phyloP scores from a whole-genome alignment of 2,888 invertebrate genomes.

The Phyto melanocephala region DNA sequence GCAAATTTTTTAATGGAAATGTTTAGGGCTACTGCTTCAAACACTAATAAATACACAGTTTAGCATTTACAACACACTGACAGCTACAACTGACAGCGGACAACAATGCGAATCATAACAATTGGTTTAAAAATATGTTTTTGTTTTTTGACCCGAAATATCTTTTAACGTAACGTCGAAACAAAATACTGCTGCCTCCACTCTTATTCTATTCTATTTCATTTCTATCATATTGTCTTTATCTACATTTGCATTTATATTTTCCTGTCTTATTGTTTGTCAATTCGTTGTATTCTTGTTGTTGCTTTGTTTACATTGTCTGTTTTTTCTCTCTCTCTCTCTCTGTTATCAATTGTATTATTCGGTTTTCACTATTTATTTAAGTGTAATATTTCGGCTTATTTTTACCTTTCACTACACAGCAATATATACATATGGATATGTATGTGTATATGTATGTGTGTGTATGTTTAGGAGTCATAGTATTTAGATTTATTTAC shows the following conservation, averaged over 20 bases:
- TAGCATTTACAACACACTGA: not conserved
- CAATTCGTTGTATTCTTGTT: not conserved
- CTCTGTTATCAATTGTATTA: conserved; percentile 9
- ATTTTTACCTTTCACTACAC: conserved; percentile 12
- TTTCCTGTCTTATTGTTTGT: conserved; percentile 11
- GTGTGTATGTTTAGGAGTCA: no score
- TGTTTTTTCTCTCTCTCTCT: not conserved
- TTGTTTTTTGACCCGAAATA: conserved; percentile 3
- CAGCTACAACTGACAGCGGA: conserved; percentile 6
- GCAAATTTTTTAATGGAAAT: no score
- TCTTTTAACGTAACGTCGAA: not conserved
- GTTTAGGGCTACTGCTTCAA: no score
- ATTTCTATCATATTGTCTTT: not conserved
- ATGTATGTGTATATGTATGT: no score
- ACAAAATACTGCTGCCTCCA: not conserved
- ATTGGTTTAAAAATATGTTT: conserved; percentile 12
- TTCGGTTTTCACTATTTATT: conserved; percentile 26
- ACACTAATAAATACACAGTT: no score
- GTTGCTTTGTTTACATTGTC: not conserved
- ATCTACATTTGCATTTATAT: not conserved
- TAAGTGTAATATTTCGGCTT: conserved; percentile 30
- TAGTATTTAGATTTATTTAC: not conserved
- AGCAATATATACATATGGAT: not conserved
- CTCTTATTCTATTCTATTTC: not conserved
- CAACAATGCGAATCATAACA: conserved; percentile 34